Evolutionary conservation across 2,797 vertebrate species (phyloP).

Genomic region (Gymnodraco acuticeps): DNA sequence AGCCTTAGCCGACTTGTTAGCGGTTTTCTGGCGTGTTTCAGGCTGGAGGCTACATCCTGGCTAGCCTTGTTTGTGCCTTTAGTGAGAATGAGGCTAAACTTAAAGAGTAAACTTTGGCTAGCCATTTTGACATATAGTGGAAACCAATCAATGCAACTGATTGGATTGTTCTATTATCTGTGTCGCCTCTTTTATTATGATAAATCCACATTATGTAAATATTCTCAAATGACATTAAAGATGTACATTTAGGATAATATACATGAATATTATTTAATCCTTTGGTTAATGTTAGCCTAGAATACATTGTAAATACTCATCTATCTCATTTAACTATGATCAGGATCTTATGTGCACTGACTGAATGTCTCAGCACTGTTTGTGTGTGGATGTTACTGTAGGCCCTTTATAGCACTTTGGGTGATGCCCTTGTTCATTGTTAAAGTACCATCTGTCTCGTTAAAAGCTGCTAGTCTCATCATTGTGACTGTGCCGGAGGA

Average conservation of each 20-base stretch:
- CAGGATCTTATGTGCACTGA: conserved; percentile 65
- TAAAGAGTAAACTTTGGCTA: conserved; percentile 50
- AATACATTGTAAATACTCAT: conserved; percentile 50
- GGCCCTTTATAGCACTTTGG: conserved; percentile 6
- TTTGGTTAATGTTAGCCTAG: conserved; percentile 62
- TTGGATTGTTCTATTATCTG: conserved; percentile 41
- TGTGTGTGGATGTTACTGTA: conserved; percentile 40
- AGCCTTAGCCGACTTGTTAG: conserved; percentile 53
- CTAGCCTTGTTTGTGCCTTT: conserved; percentile 63
- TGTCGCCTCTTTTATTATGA: conserved; percentile 34
- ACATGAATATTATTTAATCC: conserved; percentile 47
- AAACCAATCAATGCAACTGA: conserved; percentile 33
- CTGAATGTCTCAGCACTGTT: conserved; percentile 55
- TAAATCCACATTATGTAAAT: conserved; percentile 57
- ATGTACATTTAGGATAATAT: conserved; percentile 53
- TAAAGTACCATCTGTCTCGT: conserved; percentile 8
- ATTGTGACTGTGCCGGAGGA: conserved; percentile 31
- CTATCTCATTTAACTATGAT: conserved; percentile 62
- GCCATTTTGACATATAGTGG: conserved; percentile 45
- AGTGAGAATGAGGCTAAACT: conserved; percentile 46
- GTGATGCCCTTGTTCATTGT: conserved; percentile 8
- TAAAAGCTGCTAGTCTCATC: conserved; percentile 36
- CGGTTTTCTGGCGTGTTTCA: conserved; percentile 28
- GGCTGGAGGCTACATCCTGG: conserved; percentile 35
- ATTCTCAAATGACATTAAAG: conserved; percentile 34